Conservation (phyloP, 2,888 invertebrate genomes). For the Dermolepida albohirtum region DNA sequence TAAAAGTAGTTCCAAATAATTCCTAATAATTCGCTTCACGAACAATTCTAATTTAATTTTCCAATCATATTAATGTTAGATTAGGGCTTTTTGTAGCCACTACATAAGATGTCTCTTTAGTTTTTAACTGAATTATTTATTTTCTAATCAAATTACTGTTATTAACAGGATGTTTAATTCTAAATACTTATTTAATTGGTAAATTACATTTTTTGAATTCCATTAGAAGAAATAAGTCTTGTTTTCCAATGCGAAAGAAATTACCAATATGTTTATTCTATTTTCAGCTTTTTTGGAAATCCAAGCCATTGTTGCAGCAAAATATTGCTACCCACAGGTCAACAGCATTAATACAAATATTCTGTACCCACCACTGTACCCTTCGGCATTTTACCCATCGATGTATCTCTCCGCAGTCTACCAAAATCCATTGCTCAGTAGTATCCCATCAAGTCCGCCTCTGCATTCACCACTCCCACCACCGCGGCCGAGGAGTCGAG, state of each 20-base stretch:
- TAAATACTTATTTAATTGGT: no score
- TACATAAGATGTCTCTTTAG: no score
- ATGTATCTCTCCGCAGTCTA: constrained; percentile 58
- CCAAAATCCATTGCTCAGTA: constrained; percentile 52
- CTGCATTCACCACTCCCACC: constrained; percentile 49
- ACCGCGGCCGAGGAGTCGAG: constrained; percentile 53
- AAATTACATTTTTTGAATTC: no score
- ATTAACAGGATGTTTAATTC: no score
- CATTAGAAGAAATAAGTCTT: no score
- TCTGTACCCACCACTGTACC: constrained; percentile 55
- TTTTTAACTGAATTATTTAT: not conserved
- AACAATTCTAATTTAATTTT: no score
- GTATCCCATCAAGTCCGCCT: constrained; percentile 54
- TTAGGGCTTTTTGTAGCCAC: no score
- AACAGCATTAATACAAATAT: constrained; percentile 40
- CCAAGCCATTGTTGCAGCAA: constrained; percentile 37
- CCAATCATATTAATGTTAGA: no score
- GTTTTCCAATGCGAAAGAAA: no score
- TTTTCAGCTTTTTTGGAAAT: constrained; percentile 44
- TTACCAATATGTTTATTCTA: constrained; percentile 7
- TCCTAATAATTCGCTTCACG: no score
- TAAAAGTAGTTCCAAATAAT: no score
- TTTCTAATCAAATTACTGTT: not conserved
- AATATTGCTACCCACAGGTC: constrained; percentile 46
- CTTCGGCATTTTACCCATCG: constrained; percentile 58